Evolutionary conservation across 2,797 vertebrate genomes (phyloP).

Genomic region (Esox lucius): DNA sequence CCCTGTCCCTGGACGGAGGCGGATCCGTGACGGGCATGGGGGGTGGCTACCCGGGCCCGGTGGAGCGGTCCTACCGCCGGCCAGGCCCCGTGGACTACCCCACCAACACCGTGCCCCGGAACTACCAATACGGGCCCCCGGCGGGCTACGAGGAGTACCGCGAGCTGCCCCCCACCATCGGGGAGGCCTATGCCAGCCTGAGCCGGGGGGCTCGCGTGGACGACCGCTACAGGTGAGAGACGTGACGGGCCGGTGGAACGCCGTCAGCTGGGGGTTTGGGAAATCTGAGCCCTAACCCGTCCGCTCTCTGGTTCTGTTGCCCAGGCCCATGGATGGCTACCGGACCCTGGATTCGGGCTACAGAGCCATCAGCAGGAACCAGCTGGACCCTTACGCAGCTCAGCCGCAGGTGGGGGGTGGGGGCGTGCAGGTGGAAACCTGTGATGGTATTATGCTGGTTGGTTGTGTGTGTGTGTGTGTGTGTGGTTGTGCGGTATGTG

Average conservation of each 20-base stretch:
- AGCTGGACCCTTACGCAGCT: constrained; percentile 87
- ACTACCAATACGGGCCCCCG: constrained; percentile 88
- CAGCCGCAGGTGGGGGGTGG: constrained; percentile 83
- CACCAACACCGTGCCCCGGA: constrained; percentile 88
- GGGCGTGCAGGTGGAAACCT: not conserved
- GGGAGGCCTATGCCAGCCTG: constrained; percentile 83
- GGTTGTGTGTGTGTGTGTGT: not conserved
- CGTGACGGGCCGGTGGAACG: not conserved
- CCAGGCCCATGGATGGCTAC: constrained; percentile 76
- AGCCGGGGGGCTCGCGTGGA: constrained; percentile 86
- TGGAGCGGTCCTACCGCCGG: constrained; percentile 84
- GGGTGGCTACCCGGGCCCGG: constrained; percentile 76
- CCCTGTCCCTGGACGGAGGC: constrained; percentile 84
- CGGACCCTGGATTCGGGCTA: constrained; percentile 83
- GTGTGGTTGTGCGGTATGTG: no score
- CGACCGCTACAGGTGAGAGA: constrained; percentile 82
- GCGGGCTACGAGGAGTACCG: constrained; percentile 73
- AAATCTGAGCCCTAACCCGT: not conserved
- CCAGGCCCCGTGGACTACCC: constrained; percentile 78
- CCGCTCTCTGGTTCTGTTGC: not conserved
- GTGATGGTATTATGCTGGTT: no score
- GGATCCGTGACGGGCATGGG: constrained; percentile 73
- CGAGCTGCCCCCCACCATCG: constrained; percentile 66
- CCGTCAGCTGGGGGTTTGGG: no score
- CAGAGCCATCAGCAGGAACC: constrained; percentile 86